Percentiles rank a stretch among this genome's conserved stretches.
These are phyloP conservation scores for Sinodicranocentrus sp. DNA, from an alignment of 2,888 invertebrate species.

Conservation along the genomic window DNA sequence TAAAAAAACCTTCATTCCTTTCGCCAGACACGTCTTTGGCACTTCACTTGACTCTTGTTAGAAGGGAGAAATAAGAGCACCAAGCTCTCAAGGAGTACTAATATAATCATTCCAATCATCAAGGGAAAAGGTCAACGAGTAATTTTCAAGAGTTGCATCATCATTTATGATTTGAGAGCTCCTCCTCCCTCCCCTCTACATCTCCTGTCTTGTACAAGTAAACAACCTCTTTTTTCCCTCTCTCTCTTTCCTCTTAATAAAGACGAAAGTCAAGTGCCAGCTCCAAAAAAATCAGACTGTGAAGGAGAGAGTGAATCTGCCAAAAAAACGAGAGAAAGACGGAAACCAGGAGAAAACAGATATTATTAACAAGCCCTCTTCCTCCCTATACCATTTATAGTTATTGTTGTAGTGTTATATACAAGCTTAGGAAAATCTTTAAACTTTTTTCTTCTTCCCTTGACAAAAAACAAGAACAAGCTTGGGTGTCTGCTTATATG, in stretches of 20 bases:
- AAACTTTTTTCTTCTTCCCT: slow-evolving; percentile 32
- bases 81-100: slow-evolving; percentile 41
- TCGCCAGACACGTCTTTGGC: slow-evolving; percentile 51
- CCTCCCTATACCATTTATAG: neutral
- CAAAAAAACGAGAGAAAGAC: slow-evolving; percentile 41
- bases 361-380: slow-evolving; percentile 52
- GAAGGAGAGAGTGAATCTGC: slow-evolving; percentile 38
- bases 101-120: slow-evolving; percentile 54
- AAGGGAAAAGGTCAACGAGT: slow-evolving; percentile 57
- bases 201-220: slow-evolving; percentile 5
- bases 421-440: neutral
- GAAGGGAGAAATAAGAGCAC: slow-evolving; percentile 39
- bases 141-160: slow-evolving; percentile 57
- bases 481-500: too few species aligned
- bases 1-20: slow-evolving; percentile 35
- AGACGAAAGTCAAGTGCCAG: slow-evolving; percentile 56
- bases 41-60: slow-evolving; percentile 37
- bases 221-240: neutral
- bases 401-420: neutral
- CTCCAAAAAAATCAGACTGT: slow-evolving; percentile 19
- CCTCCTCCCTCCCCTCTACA: neutral
- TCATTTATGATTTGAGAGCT: slow-evolving; percentile 33
- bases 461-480: slow-evolving; percentile 46
- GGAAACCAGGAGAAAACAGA: slow-evolving; percentile 31
- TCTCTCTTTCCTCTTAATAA: slow-evolving; percentile 49